Percentiles rank a stretch among this genome's conserved stretches.
Conservation (phyloP, 2,888 invertebrate species). For the Coronaproctus castanopsis region DNA sequence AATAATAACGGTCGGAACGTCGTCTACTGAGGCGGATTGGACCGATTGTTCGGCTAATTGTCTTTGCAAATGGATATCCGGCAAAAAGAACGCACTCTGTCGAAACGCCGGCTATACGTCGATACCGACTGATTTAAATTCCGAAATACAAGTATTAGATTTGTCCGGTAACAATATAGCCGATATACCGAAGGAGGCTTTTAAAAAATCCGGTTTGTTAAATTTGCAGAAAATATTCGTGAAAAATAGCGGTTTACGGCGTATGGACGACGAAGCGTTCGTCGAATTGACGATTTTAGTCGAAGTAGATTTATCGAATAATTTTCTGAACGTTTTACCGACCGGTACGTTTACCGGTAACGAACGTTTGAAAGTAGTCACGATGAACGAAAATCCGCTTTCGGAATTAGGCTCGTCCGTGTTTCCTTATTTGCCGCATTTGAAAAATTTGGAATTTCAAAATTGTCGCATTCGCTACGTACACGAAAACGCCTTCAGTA, state of each 20-base stretch:
- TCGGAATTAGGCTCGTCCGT: constrained; percentile 49
- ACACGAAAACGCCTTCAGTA: constrained; percentile 54
- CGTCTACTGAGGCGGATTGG: constrained; percentile 39
- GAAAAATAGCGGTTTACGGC: constrained; percentile 49
- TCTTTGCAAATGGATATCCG: constrained; percentile 78
- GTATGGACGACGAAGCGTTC: constrained; percentile 67
- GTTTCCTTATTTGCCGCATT: constrained; percentile 60
- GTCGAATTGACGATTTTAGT: constrained; percentile 63
- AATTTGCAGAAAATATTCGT: constrained; percentile 69
- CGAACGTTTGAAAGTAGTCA: constrained; percentile 54
- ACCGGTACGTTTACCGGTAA: constrained; percentile 66
- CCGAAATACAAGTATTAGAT: constrained; percentile 67
- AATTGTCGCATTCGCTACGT: constrained; percentile 55
- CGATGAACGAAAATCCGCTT: constrained; percentile 64
- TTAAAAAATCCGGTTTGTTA: constrained; percentile 53
- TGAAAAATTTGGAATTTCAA: constrained; percentile 59
- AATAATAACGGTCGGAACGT: constrained; percentile 12
- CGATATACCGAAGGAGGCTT: constrained; percentile 53
- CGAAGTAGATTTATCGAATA: constrained; percentile 70
- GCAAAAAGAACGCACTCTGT: constrained; percentile 75
- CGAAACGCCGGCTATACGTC: constrained; percentile 57
- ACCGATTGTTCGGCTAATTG: constrained; percentile 71
- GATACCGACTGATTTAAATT: constrained; percentile 48
- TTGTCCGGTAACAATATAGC: constrained; percentile 60
- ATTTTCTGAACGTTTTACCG: constrained; percentile 50